Evolutionary conservation across 1,140 invertebrate species (phyloP), one percentile per base, ranked within the genome.

Genomic region (Delia radicum): DNA sequence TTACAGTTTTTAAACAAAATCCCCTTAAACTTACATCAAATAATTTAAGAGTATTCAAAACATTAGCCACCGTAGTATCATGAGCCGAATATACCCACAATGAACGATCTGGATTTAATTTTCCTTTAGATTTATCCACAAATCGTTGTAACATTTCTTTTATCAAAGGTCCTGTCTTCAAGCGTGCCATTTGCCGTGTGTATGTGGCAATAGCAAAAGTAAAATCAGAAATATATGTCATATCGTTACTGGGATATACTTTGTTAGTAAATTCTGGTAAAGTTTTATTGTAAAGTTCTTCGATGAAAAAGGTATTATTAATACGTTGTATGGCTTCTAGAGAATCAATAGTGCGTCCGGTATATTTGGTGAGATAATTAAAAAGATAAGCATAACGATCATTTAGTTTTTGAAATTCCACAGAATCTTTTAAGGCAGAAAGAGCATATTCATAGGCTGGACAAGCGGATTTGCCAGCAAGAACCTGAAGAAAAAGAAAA

Each of bases 41-140:
- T 4, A 96, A 79, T 15, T 90, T 89, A 28, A 97, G 85, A 0
- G 92, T 88, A 82, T 92, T 92, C 4, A 97, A 87, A 29, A 96
- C 79, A 79, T 92, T 93, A 0, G 93, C 92, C 8, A 97, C 83
- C 0, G 94, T 96, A 3, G 92, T 91, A 85, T 97, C 96, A 84
- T 97, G 95, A 28, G 89, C 93, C 80, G 93, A 95, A 80, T 93
- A 95, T 26, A 95, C 88, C 80, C 90, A 91, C 63, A 95, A 77
- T 79, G 92, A 94, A 33, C 90, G 88, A 77, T 90, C 80, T 5
- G 89, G 89, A 1, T 79, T 78, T 27, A 90, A 77, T 74, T 79
- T 78, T 0, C 74, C 74, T 0, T 77, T 79, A 0, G 87, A 84
- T 78, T 90, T 89, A 1, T 85, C 78, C 0, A 86, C 78, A 85